Conservation (phyloP, 2,888 invertebrate genomes). For the Pristionchus mayeri region DNA sequence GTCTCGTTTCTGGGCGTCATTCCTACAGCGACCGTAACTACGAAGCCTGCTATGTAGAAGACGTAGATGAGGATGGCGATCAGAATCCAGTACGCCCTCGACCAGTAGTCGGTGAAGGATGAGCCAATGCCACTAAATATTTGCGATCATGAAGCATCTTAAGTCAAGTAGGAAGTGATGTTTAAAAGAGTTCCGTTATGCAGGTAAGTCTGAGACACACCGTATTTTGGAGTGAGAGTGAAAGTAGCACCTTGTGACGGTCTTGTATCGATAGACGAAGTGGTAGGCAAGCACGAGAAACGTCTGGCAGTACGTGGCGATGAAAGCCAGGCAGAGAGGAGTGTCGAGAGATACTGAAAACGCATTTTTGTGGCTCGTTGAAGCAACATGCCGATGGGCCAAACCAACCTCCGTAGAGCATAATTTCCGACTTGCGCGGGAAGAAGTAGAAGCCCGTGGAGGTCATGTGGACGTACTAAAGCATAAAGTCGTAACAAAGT, state of each 20-base stretch:
- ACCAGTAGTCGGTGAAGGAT: neutral
- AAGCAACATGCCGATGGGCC: too few species aligned
- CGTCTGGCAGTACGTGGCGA: neutral
- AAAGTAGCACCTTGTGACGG: neutral
- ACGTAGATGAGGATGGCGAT: neutral
- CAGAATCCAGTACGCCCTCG: neutral
- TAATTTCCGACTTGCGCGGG: neutral
- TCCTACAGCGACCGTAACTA: neutral
- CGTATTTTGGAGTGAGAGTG: neutral
- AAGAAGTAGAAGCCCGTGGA: neutral
- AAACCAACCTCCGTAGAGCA: neutral
- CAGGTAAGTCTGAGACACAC: too few species aligned
- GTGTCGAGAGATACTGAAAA: neutral
- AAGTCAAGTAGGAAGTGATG: too few species aligned
- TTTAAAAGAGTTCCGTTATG: too few species aligned
- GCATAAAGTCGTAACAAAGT: too few species aligned
- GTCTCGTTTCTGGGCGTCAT: neutral
- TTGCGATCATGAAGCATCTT: neutral
- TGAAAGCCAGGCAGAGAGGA: neutral
- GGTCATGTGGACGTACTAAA: slow-evolving; percentile 27
- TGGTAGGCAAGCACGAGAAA: slow-evolving; percentile 26
- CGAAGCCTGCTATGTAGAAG: neutral
- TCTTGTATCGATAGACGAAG: neutral
- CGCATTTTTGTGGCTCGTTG: too few species aligned
- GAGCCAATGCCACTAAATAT: neutral